phyloP scores from a whole-genome alignment of 37 sponge, comb jelly and placozoan species.

The Petrosia ficiformis region DNA sequence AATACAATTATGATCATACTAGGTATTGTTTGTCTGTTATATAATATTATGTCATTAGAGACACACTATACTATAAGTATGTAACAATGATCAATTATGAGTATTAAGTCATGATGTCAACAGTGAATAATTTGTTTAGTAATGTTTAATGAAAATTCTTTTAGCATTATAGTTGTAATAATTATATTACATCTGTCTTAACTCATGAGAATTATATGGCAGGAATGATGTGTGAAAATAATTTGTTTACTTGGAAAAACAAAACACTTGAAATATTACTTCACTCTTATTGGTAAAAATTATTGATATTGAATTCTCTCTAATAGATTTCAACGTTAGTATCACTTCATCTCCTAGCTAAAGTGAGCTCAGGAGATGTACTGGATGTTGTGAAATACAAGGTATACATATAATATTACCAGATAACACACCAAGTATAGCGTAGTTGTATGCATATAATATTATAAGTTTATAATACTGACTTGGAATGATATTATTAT shows the following conservation, averaged over 20 bases:
- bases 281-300: too few species aligned
- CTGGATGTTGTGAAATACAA: constrained; percentile 56
- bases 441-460: neutral
- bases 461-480: neutral
- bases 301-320: neutral
- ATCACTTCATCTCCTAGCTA: constrained; percentile 36
- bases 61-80: too few species aligned
- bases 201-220: constrained; percentile 2
- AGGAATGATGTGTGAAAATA: neutral
- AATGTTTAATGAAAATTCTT: too few species aligned
- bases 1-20: too few species aligned
- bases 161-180: too few species aligned
- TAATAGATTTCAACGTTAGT: constrained; percentile 50
- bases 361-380: constrained; percentile 11
- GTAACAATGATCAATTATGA: too few species aligned
- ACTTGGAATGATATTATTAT: too few species aligned
- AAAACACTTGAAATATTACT: neutral
- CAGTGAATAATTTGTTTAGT: too few species aligned
- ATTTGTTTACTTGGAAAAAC: neutral
- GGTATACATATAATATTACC: neutral
- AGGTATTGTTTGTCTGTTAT: too few species aligned
- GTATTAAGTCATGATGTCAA: too few species aligned
- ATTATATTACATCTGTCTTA: too few species aligned
- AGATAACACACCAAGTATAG: neutral
- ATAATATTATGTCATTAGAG: too few species aligned